phyloP scores from a whole-genome alignment of 2,797 vertebrate species.

The Hephaestus fuliginosus region DNA sequence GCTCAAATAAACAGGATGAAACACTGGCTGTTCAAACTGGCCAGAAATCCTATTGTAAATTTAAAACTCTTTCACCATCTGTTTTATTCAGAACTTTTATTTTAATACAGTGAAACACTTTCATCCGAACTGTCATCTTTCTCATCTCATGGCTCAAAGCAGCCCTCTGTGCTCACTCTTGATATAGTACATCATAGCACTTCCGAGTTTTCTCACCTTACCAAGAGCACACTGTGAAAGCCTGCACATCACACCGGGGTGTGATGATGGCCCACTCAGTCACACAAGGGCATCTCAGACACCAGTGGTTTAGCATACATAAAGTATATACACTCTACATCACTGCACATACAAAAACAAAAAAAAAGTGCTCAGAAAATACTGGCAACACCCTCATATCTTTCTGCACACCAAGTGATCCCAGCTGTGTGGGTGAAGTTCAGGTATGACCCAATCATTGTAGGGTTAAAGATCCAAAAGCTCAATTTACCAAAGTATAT shows the following conservation, averaged over 20 bases:
- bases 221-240: slow-evolving; percentile 71
- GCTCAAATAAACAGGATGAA: slow-evolving; percentile 50
- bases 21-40: slow-evolving; percentile 20
- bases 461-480: background rate
- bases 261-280: slow-evolving; percentile 75
- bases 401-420: background rate
- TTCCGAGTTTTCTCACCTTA: slow-evolving; percentile 82
- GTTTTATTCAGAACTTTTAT: slow-evolving; percentile 74
- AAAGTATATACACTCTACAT: slow-evolving; percentile 41
- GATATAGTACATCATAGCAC: slow-evolving; percentile 77
- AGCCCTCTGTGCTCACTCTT: slow-evolving; percentile 66
- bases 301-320: slow-evolving; percentile 63
- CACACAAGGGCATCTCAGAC: slow-evolving; percentile 72
- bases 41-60: slow-evolving; percentile 48
- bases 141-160: slow-evolving; percentile 69
- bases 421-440: background rate
- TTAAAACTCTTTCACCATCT: slow-evolving; percentile 58
- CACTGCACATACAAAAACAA: slow-evolving; percentile 4
- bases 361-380: slow-evolving; percentile 7
- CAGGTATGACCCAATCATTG: background rate
- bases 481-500: background rate
- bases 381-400: slow-evolving; percentile 1
- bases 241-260: slow-evolving; percentile 67
- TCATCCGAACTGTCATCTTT: slow-evolving; percentile 69
- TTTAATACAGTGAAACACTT: slow-evolving; percentile 77